These are phyloP conservation scores for Danio albolineatus DNA, from an alignment of 2,797 vertebrate genomes.

Conservation along the genomic window DNA sequence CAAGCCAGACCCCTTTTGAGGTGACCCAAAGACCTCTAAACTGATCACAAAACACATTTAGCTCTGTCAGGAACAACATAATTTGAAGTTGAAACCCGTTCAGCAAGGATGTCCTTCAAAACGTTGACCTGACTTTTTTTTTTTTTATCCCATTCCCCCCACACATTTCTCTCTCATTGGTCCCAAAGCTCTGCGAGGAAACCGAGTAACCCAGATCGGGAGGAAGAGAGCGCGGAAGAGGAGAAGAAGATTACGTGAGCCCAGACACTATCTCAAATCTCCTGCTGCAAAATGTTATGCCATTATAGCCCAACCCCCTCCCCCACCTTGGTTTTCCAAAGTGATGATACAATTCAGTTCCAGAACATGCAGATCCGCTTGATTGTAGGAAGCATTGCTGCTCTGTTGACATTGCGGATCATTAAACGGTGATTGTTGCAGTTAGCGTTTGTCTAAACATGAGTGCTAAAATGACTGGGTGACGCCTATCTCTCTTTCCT, in stretches of 20 bases:
- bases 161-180: constrained; percentile 55
- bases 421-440: constrained; percentile 75
- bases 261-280: constrained; percentile 45
- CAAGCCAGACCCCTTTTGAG: not conserved
- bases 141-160: not conserved
- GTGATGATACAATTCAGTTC: constrained; percentile 68
- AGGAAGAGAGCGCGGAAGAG: constrained; percentile 32
- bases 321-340: constrained; percentile 24
- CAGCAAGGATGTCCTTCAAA: constrained; percentile 83
- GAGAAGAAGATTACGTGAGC: constrained; percentile 48
- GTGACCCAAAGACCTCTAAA: constrained; percentile 16
- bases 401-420: constrained; percentile 72
- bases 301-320: constrained; percentile 17
- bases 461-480: constrained; percentile 64
- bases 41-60: constrained; percentile 15
- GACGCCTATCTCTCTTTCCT: constrained; percentile 26
- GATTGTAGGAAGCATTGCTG: constrained; percentile 71
- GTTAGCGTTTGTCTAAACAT: constrained; percentile 74
- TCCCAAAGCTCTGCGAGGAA: constrained; percentile 80
- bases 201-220: constrained; percentile 84
- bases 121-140: constrained; percentile 73
- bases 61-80: constrained; percentile 52
- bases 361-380: constrained; percentile 69
- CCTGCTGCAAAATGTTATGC: constrained; percentile 55
- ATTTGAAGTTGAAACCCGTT: constrained; percentile 76